Evolutionary conservation across 2,113 vertebrate species (phyloP), one percentile per base, ranked within the genome.

Genomic region (Dunckerocampus dactyliophorus): DNA sequence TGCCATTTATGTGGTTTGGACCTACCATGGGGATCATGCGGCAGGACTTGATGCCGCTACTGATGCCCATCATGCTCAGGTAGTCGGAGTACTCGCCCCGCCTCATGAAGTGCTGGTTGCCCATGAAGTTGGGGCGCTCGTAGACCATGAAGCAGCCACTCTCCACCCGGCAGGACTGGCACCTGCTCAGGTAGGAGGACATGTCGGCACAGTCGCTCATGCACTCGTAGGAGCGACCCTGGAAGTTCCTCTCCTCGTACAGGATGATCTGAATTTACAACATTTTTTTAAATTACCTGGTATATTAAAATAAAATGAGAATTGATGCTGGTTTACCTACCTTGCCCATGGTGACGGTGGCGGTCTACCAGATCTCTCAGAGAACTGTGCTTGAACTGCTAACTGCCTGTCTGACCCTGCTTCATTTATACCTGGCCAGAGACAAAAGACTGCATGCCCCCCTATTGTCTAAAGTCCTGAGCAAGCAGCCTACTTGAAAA

Each of bases 91-190:
- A 89, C 60, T 90, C 89, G 20, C 88, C 90, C 76, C 77, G 89
- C 65, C 68, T 86, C 62, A 91, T 74, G 71, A 89, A 83, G 59
- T 62, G 79, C 86, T 89, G 88, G 76, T 88, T 87, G 28, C 88
- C 88, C 74, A 85, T 85, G 83, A 42, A 90, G 83, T 89, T 88
- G 66, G 83, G n/a, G 1, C 83, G 80, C 20, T 90, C 88, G 13
- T 89, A 89, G 47, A 81, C 76, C 75, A 89, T 82, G 78, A 88
- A 90, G 79, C 79, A 88, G 72, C 84, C 77, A 16, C 67, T 79
- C 83, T 88, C 85, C 50, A 88, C 76, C 34, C 81, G 71, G 66
- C 81, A 79, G 50, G 81, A 90, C 53, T 79, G 82, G 46, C 87
- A 90, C 83, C 16, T 20, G 84, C 50, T 91, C 72, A 90, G 64